A percentile compares a stretch with the other conserved stretches of the same genome.
Evolutionary conservation across 2,888 invertebrate genomes (phyloP).

Genomic region (Biston betularia): DNA sequence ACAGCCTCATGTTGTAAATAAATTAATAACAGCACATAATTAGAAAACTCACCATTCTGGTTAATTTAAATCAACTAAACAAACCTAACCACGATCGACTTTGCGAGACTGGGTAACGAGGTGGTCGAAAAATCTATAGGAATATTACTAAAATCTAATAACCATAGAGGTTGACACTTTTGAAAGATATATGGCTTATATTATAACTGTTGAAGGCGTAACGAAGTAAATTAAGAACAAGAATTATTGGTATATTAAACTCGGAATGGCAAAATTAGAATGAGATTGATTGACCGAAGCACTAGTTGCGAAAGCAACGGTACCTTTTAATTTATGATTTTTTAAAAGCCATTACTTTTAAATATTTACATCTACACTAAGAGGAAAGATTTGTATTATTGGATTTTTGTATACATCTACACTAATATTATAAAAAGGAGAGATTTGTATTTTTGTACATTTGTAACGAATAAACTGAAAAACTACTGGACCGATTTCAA

Average conservation of each 20-base stretch:
- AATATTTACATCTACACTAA: slow-evolving; percentile 17
- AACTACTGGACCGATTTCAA: too few species aligned
- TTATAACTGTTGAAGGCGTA: slow-evolving; percentile 26
- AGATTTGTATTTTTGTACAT: too few species aligned
- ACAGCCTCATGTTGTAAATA: background rate
- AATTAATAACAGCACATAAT: slow-evolving; percentile 27
- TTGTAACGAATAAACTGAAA: too few species aligned
- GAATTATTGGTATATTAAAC: slow-evolving; percentile 23
- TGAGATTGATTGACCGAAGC: slow-evolving; percentile 9
- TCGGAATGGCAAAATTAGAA: slow-evolving; percentile 14
- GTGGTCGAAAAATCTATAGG: slow-evolving; percentile 51
- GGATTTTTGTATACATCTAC: too few species aligned
- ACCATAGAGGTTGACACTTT: slow-evolving; percentile 20
- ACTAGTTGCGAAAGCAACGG: slow-evolving; percentile 13
- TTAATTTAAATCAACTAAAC: slow-evolving; percentile 45
- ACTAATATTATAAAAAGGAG: too few species aligned
- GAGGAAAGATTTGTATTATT: too few species aligned
- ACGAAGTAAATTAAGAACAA: slow-evolving; percentile 14
- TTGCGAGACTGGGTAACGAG: slow-evolving; percentile 53
- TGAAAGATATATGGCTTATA: slow-evolving; percentile 20
- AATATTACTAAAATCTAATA: slow-evolving; percentile 30
- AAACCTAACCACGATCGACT: slow-evolving; percentile 54
- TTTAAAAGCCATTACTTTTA: slow-evolving; percentile 12
- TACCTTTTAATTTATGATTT: slow-evolving; percentile 11
- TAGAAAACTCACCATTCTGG: slow-evolving; percentile 31